A percentile compares a stretch with the other conserved stretches of the same genome.
phyloP scores from a whole-genome alignment of 2,113 vertebrate genomes.

The Arothron firmamentum region DNA sequence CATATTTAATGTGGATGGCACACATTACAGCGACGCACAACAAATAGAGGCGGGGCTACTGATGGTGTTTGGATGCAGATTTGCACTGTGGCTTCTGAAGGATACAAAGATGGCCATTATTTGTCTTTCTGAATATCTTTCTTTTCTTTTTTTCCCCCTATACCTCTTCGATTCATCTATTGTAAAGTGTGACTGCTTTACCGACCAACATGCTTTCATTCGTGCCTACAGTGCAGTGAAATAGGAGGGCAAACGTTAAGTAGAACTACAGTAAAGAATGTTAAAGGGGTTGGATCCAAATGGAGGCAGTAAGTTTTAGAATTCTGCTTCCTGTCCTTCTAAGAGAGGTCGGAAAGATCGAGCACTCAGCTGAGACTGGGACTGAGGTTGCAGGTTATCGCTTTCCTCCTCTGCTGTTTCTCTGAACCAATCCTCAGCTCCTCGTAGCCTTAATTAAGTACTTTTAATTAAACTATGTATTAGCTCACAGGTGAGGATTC shows the following conservation, averaged over 20 bases:
- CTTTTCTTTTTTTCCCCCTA: too few species aligned
- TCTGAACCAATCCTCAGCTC: conserved; percentile 35
- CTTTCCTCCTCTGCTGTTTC: conserved; percentile 33
- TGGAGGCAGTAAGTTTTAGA: conserved; percentile 39
- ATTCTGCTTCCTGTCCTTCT: conserved; percentile 18
- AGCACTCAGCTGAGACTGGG: conserved; percentile 33
- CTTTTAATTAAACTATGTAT: conserved; percentile 66
- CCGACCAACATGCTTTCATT: too few species aligned
- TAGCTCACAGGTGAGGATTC: conserved; percentile 53
- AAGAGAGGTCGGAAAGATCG: conserved; percentile 19
- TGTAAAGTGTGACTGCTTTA: too few species aligned
- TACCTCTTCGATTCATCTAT: too few species aligned
- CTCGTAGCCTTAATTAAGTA: conserved; percentile 64
- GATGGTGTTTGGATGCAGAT: too few species aligned
- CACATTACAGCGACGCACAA: too few species aligned
- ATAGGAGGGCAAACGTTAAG: neutral
- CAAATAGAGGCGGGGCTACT: too few species aligned
- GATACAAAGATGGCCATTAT: too few species aligned
- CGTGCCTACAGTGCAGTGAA: too few species aligned
- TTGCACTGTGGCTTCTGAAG: too few species aligned
- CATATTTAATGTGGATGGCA: too few species aligned
- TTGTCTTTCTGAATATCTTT: too few species aligned
- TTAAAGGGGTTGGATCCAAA: neutral
- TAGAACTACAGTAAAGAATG: conserved; percentile 21
- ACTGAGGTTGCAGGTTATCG: conserved; percentile 60